Evolutionary conservation across 2,797 vertebrate genomes (phyloP).

Genomic region (Acanthopagrus latus): DNA sequence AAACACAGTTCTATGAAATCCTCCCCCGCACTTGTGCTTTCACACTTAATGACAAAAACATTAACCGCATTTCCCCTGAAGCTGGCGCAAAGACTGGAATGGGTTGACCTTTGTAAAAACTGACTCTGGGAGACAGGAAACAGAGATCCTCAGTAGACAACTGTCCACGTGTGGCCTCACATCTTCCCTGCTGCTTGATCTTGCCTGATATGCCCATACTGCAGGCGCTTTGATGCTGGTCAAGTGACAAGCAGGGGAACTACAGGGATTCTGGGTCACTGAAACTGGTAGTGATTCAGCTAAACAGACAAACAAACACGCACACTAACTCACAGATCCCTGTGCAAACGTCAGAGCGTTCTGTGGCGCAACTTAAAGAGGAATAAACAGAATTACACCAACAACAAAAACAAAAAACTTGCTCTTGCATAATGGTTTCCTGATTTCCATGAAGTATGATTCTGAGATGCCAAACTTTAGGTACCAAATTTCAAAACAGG

Average conservation of each 20-base stretch:
- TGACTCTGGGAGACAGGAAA: conserved; percentile 52
- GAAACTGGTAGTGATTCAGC: conserved; percentile 59
- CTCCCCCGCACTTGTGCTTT: conserved; percentile 79
- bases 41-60: conserved; percentile 78
- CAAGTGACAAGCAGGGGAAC: conserved; percentile 61
- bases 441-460: neutral
- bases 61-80: conserved; percentile 70
- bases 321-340: conserved; percentile 21
- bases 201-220: conserved; percentile 25
- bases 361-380: neutral
- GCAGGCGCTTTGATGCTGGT: conserved; percentile 49
- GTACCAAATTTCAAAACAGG: conserved; percentile 6
- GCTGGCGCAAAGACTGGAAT: conserved; percentile 60
- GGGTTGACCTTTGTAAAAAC: conserved; percentile 56
- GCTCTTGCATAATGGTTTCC: neutral
- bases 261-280: conserved; percentile 54
- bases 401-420: neutral
- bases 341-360: conserved; percentile 16
- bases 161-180: neutral
- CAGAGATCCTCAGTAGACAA: neutral
- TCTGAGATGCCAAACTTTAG: neutral
- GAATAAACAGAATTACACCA: neutral
- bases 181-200: conserved; percentile 17
- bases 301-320: conserved; percentile 27
- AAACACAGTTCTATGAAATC: conserved; percentile 75